Evolutionary conservation across 2,797 vertebrate genomes (phyloP).

Genomic region (Decapterus maruadsi): DNA sequence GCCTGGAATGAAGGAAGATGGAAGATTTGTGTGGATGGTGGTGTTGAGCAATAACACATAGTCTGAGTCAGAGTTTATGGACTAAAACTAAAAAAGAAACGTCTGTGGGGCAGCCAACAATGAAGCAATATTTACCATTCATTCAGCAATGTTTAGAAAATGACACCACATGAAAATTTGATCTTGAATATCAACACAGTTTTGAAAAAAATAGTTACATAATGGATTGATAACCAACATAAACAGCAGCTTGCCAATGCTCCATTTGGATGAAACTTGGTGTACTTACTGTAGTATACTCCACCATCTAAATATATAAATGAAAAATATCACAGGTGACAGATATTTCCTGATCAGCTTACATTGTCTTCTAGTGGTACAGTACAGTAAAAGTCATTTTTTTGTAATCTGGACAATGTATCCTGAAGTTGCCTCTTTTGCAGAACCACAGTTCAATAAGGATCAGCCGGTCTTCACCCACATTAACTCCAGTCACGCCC

Average conservation of each 20-base stretch:
- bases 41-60: not conserved
- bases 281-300: not conserved
- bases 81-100: not conserved
- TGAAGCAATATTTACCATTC: not conserved
- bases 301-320: not conserved
- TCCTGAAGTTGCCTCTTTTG: slow-evolving; percentile 18
- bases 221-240: not conserved
- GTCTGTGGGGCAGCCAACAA: not conserved
- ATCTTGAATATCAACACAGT: not conserved
- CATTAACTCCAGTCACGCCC: slow-evolving; percentile 96
- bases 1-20: not conserved
- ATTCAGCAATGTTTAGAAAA: not conserved
- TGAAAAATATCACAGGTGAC: not conserved
- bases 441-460: slow-evolving; percentile 97
- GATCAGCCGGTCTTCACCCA: slow-evolving; percentile 99
- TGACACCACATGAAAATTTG: not conserved
- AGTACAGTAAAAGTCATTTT: not conserved
- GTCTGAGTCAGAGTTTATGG: not conserved
- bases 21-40: too few species aligned
- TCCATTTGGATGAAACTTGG: not conserved
- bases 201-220: not conserved
- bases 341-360: too few species aligned
- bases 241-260: not conserved
- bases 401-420: not conserved
- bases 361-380: too few species aligned